Conservation (phyloP, 1,140 invertebrate species). For the Ridgeia piscesae region DNA sequence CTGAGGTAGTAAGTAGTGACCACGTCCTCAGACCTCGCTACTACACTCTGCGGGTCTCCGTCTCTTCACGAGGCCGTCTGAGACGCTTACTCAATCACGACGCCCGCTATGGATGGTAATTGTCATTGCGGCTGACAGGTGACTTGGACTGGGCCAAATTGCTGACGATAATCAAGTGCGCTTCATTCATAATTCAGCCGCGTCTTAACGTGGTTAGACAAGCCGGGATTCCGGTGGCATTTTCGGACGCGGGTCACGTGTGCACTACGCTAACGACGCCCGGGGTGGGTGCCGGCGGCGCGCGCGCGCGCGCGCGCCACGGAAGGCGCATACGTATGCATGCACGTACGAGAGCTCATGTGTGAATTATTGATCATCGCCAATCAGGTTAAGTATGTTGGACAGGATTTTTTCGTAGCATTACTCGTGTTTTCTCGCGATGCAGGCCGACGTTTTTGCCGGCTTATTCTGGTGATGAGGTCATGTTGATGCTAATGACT, state of each 20-base stretch:
- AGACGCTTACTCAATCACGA: not conserved
- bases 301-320: too few relatives aligned
- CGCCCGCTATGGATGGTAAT: not conserved
- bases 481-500: not conserved
- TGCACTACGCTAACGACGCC: not conserved
- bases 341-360: not conserved
- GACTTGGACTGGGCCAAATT: not conserved
- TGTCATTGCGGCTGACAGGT: not conserved
- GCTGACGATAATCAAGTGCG: not conserved
- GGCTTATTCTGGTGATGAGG: not conserved
- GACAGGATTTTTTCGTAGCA: not conserved
- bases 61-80: not conserved
- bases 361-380: not conserved
- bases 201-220: not conserved
- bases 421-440: not conserved
- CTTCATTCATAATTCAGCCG: constrained; percentile 5
- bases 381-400: constrained; percentile 1
- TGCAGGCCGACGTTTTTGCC: not conserved
- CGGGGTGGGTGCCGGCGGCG: not conserved
- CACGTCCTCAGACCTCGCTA: not conserved
- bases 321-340: not conserved
- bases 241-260: not conserved
- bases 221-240: not conserved
- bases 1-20: not conserved
- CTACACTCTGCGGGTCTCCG: not conserved